A percentile compares a stretch with the other conserved stretches of the same genome.
phyloP scores from a whole-genome alignment of 2,113 vertebrate genomes.

The Burhinus oedicnemus region DNA sequence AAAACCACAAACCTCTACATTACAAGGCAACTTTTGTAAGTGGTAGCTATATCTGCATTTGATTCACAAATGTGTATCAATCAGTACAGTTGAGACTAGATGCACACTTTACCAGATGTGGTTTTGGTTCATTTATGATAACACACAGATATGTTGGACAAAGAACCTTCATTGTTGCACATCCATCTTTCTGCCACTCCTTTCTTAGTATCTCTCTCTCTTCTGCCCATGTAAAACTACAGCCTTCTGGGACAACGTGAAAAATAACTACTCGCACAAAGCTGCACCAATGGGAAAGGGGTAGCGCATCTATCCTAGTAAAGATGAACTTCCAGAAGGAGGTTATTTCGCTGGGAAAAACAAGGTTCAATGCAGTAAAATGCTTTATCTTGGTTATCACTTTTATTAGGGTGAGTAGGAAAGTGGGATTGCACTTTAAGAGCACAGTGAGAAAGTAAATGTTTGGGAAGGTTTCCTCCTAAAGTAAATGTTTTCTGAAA shows the following conservation, averaged over 20 bases:
- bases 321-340: neutral
- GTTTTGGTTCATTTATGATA: neutral
- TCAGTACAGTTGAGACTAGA: neutral
- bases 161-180: neutral
- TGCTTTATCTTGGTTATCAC: neutral
- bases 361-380: neutral
- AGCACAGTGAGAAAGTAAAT: neutral
- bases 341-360: neutral
- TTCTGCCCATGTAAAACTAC: neutral
- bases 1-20: neutral
- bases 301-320: neutral
- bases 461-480: neutral
- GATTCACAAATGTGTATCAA: neutral
- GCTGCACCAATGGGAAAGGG: neutral
- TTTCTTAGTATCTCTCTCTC: neutral
- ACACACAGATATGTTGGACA: neutral
- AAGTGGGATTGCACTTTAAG: neutral
- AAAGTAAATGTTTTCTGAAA: neutral
- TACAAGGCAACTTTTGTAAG: neutral
- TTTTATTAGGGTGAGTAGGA: neutral
- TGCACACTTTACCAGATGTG: neutral
- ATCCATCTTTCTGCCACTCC: neutral
- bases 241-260: neutral
- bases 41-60: neutral
- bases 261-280: neutral